These are phyloP conservation scores for Tribolium madens DNA, from an alignment of 1,140 invertebrate genomes.

Conservation along the genomic window DNA sequence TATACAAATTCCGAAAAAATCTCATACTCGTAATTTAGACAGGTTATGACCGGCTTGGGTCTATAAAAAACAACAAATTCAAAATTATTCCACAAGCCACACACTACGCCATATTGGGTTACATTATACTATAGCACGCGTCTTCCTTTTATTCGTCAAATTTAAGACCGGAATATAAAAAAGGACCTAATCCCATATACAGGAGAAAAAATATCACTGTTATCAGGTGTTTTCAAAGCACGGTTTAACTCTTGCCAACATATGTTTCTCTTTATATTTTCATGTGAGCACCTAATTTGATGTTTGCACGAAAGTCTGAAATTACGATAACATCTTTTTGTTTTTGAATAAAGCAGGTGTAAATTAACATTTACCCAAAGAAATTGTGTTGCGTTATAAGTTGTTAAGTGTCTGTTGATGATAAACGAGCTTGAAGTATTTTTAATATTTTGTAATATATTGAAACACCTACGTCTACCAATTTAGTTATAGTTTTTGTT, in stretches of 20 bases:
- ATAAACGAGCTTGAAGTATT: background rate
- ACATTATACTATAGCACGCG: conserved; percentile 19
- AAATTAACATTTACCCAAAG: conserved; percentile 3
- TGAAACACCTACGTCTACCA: too few relatives aligned
- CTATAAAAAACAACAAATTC: conserved; percentile 33
- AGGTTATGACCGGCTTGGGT: conserved; percentile 27
- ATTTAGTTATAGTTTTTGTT: too few relatives aligned
- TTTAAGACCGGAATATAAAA: conserved; percentile 4
- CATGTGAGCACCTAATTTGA: background rate
- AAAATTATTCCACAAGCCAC: conserved; percentile 35
- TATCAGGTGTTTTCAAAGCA: conserved; percentile 1
- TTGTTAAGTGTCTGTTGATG: background rate
- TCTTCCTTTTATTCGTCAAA: conserved; percentile 1
- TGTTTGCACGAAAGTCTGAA: background rate
- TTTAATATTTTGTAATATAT: too few relatives aligned
- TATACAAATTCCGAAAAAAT: conserved; percentile 39
- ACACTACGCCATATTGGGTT: conserved; percentile 42
- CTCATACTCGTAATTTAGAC: conserved; percentile 38
- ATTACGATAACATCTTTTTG: background rate
- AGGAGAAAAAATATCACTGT: background rate
- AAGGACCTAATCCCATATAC: background rate
- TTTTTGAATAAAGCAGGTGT: conserved; percentile 1
- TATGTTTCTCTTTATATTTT: background rate
- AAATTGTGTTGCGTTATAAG: background rate
- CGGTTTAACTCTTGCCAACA: background rate